Conservation (phyloP, 2,113 vertebrate species). For the Atractosteus spatula region DNA sequence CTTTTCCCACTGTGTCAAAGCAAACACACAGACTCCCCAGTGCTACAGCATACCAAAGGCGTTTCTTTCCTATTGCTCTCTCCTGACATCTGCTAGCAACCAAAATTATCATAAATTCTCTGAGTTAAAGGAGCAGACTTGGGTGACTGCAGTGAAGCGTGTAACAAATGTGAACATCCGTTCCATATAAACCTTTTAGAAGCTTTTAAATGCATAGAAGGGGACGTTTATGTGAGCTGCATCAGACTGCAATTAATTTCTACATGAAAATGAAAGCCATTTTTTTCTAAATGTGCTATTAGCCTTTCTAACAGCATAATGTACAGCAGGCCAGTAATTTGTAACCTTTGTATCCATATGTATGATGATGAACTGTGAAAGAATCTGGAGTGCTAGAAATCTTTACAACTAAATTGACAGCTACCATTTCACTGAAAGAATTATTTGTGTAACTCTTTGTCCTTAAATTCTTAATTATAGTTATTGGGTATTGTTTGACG, state of each 20-base stretch:
- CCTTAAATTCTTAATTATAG: conserved; percentile 26
- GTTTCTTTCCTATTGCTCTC: conserved; percentile 26
- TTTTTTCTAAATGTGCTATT: conserved; percentile 54
- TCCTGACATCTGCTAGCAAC: conserved; percentile 31
- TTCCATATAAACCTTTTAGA: conserved; percentile 46
- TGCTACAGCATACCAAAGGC: no score
- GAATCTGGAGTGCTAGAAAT: conserved; percentile 2
- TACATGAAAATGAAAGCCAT: conserved; percentile 53
- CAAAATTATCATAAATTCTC: conserved; percentile 30
- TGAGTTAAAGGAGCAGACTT: conserved; percentile 22
- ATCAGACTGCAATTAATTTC: conserved; percentile 67
- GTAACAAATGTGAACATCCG: conserved; percentile 43
- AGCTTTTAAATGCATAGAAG: conserved; percentile 34
- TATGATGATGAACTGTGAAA: conserved; percentile 39
- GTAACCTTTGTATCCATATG: conserved; percentile 45
- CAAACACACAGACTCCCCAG: no score
- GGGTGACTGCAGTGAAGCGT: conserved; percentile 44
- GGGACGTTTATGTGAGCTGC: conserved; percentile 50
- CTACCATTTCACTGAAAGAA: conserved; percentile 6
- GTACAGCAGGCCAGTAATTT: conserved; percentile 49
- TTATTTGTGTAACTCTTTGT: conserved; percentile 16
- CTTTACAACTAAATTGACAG: conserved; percentile 8
- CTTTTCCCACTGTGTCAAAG: no score
- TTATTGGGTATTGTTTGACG: conserved; percentile 23
- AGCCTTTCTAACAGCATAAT: conserved; percentile 55